Evolutionary conservation across 2,797 vertebrate genomes (phyloP), one percentile per base, ranked within the genome.

Genomic region (Antennarius maculatus): DNA sequence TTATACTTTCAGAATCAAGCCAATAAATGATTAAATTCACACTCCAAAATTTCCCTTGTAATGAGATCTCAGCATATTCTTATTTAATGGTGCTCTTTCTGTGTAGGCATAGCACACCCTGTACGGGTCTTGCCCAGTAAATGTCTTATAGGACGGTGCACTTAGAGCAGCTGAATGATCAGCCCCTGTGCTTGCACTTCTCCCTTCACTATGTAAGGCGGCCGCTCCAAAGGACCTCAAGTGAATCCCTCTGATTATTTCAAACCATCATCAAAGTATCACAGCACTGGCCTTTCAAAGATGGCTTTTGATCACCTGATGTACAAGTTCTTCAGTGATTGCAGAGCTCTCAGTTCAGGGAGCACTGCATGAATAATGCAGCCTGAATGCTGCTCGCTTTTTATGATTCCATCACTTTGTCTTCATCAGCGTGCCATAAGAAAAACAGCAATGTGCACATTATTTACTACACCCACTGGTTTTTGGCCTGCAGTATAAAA

Each of bases 361-460:
- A 15, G 34, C 66, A 79, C 71, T 56, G 64, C 61, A 91, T 92
- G 66, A 90, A 88, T 91, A 90, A 92, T 92, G 78, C 76, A 90
- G 64, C 34, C 45, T 51, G 74, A 73, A 70, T 79, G 82, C 71
- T 79, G 66, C 71, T 81, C 65, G 60, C 67, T 81, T 84, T 80
- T 82, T 54, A 74, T 60, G 68, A 69, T 67, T 71, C 79, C 54
- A 60, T 41, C 62, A 11, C 6, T 17, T 4, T 51, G 59, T 58
- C 73, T 75, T 76, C 62, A 80, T 81, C 54, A 28, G 16, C 18
- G 52, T 2, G 34, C 53, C 31, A 47, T 48, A 53, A 76, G 50
- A 56, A 42, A 50, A 34, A 46, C 42, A 9, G 16, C 29, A 61
- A 69, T 54, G 43, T 73, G 5, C 61, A 31, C 4, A 34, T n/a